Evolutionary conservation across 30 jellyfish, hydroid and myxozoan species (phyloP), one percentile per base, ranked within the genome.

Genomic region (Hydractinia symbiolongicarpus): DNA sequence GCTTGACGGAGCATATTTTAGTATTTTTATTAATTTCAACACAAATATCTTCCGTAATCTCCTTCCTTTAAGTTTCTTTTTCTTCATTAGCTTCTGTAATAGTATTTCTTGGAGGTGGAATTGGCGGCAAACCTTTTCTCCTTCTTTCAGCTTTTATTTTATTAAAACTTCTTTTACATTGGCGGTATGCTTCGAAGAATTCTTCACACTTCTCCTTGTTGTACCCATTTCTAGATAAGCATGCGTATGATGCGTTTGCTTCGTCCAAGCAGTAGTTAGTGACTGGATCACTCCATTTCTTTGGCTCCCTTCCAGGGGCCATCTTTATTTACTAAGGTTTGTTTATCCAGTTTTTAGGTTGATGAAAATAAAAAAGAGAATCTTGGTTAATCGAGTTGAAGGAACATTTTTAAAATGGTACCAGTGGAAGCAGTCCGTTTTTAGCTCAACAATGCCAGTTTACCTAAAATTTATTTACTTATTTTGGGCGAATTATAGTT

Each of bases 211-310:
- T 87, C 30, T 73, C 61, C 76, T 54, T 79, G 71, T 91, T 56
- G 49, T 91, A 91, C 14, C 90, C 94, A 69, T 81, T 76, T 14
- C 73, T 62, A 14, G 95, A 81, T 55, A 91, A 76, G 67, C 98
- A 91, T 67, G 85, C 74, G 87, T 81, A 82, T 19, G 98, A 91
- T n/a, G 96, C 98, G 19, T 86, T 80, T 49, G 98, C 90, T 76
- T 91, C 98, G 8, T 49, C 82, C 30, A 60, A 55, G 79, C 98
- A 91, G 64, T 81, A 90, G 82, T 90, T 71, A 61, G 80, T 85
- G 49, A 81, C 95, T 30, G 44, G 44, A 11, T 82, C 83, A 50
- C 30, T 51, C 74, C 74, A 64, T 64, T 64, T 64, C 74, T 44
- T n/a, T n/a, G 74, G 74, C 40, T 64, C 40, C 69, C 69, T 58